Evolutionary conservation across 2,888 invertebrate genomes (phyloP).

Genomic region (Ecliptopera silaceata): DNA sequence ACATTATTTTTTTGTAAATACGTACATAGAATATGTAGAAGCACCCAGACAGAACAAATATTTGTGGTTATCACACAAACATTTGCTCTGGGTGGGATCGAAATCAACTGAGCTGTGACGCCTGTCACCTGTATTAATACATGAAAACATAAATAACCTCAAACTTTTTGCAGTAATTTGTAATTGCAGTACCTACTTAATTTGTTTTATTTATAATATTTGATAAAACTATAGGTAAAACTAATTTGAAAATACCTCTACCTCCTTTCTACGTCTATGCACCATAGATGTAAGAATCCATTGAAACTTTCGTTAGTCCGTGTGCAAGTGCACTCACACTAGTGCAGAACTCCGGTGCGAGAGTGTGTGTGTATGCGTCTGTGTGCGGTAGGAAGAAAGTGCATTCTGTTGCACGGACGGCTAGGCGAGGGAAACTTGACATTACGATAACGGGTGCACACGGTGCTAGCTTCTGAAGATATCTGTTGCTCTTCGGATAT

Average conservation of each 20-base stretch:
- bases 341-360: slow-evolving; percentile 8
- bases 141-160: too few species aligned
- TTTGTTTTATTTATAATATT: neutral
- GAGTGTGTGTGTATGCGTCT: slow-evolving; percentile 30
- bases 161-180: too few species aligned
- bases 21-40: too few species aligned
- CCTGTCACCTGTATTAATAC: too few species aligned
- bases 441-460: slow-evolving; percentile 45
- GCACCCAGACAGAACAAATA: too few species aligned
- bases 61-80: too few species aligned
- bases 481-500: slow-evolving; percentile 11
- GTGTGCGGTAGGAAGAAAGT: slow-evolving; percentile 72
- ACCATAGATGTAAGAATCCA: slow-evolving; percentile 23
- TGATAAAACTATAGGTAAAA: neutral
- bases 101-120: too few species aligned
- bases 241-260: too few species aligned
- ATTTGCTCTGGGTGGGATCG: too few species aligned
- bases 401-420: slow-evolving; percentile 74
- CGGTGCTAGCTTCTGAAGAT: slow-evolving; percentile 15
- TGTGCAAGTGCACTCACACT: slow-evolving; percentile 26
- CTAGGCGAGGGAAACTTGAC: slow-evolving; percentile 75
- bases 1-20: too few species aligned
- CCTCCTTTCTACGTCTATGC: slow-evolving; percentile 16
- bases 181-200: too few species aligned
- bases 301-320: slow-evolving; percentile 38